Evolutionary conservation across 2,797 vertebrate species (phyloP).

Genomic region (Cossypha dichroa): DNA sequence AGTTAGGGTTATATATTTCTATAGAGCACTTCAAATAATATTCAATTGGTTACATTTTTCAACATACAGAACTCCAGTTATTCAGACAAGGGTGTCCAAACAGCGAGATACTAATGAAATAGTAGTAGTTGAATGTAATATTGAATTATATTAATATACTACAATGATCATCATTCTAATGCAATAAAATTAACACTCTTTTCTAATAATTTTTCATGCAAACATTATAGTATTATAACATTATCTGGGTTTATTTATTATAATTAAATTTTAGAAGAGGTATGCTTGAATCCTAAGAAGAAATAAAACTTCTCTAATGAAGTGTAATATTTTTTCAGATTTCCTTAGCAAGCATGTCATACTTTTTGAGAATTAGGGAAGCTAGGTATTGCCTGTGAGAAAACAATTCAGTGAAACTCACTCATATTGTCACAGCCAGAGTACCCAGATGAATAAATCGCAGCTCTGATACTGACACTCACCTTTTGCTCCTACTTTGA

Average conservation of each 20-base stretch:
- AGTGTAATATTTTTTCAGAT: background rate
- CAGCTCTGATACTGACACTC: background rate
- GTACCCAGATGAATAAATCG: background rate
- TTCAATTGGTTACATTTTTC: background rate
- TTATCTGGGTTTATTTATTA: background rate
- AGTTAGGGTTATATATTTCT: background rate
- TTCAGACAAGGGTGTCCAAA: background rate
- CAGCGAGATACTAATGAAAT: background rate
- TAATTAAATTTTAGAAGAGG: background rate
- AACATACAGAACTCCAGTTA: background rate
- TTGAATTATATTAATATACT: background rate
- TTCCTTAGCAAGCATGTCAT: background rate
- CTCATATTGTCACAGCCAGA: background rate
- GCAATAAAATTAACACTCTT: background rate
- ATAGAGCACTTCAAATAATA: background rate
- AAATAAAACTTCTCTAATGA: background rate
- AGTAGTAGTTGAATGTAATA: background rate
- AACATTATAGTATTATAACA: background rate
- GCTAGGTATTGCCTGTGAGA: background rate
- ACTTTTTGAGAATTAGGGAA: background rate
- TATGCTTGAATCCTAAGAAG: background rate
- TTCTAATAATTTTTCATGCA: background rate
- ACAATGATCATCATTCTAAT: background rate
- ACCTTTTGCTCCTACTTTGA: background rate
- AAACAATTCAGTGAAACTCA: background rate